These are phyloP conservation scores for Scarus forsteni DNA, from an alignment of 2,797 vertebrate species.

Conservation along the genomic window DNA sequence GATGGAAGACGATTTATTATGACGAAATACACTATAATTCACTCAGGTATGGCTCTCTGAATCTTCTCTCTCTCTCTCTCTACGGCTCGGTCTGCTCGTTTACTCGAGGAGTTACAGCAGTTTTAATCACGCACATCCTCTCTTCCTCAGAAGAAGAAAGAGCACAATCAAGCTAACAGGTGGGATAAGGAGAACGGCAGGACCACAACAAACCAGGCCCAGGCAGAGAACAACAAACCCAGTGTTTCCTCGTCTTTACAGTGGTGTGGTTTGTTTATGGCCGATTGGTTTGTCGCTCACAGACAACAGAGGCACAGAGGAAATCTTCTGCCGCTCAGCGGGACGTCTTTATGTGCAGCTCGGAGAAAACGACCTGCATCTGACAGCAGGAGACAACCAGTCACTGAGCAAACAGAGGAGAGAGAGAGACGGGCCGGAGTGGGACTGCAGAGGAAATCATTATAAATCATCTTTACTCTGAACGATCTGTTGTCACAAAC, in stretches of 20 bases:
- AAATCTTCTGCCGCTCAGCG: conserved; percentile 11
- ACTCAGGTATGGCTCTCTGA: no score
- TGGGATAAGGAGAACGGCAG: neutral
- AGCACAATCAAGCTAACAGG: neutral
- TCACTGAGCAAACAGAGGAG: neutral
- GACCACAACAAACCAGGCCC: neutral
- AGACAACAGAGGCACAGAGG: conserved; percentile 11
- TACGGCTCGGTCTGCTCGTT: no score
- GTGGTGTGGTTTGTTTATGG: neutral
- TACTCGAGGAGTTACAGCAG: no score
- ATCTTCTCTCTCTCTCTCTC: no score
- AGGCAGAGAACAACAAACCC: neutral
- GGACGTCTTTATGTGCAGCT: conserved; percentile 15
- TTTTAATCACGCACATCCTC: no score
- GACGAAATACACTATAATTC: no score
- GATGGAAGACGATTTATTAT: no score
- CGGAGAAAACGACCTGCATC: neutral
- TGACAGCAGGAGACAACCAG: neutral
- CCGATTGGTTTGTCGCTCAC: conserved; percentile 3
- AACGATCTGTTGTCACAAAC: neutral
- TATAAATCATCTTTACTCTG: neutral
- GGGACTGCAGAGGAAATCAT: neutral
- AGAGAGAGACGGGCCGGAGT: neutral
- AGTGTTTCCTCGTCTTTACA: neutral
- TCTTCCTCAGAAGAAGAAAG: neutral